phyloP scores from a whole-genome alignment of 2,113 vertebrate species.

The Eolophus roseicapilla region DNA sequence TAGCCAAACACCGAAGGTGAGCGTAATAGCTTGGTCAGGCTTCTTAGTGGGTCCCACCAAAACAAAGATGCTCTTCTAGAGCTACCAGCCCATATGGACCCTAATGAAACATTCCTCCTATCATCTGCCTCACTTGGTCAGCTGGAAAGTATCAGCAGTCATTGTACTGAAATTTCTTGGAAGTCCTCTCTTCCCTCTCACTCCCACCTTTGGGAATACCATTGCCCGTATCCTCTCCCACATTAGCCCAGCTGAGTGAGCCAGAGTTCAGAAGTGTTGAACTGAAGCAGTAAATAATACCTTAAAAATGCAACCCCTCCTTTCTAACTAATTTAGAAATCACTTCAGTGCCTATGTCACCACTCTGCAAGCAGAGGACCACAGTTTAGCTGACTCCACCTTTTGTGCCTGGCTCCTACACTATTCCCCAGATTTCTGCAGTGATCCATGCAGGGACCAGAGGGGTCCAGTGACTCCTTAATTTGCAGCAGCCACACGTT shows the following conservation, averaged over 20 bases:
- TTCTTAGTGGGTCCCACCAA: background rate
- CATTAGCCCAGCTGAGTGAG: background rate
- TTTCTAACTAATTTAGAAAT: background rate
- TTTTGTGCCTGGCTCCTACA: background rate
- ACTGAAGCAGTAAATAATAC: background rate
- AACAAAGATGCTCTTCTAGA: background rate
- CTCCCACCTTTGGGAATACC: background rate
- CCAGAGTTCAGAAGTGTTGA: slow-evolving; percentile 15
- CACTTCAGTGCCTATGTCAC: background rate
- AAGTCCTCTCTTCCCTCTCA: background rate
- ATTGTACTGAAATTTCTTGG: background rate
- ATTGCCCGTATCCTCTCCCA: background rate
- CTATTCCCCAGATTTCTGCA: background rate
- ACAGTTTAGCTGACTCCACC: background rate
- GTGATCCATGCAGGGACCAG: background rate
- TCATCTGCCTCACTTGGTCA: fast-evolving
- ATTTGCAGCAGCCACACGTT: background rate
- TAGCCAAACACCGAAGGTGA: background rate
- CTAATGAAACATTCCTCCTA: background rate
- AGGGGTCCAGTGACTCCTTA: background rate
- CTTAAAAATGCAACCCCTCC: background rate
- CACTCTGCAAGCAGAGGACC: background rate
- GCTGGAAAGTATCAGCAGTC: background rate
- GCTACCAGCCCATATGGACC: background rate
- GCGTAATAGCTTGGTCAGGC: background rate